Evolutionary conservation across 2,113 vertebrate species (phyloP), one percentile per base, ranked within the genome.

Genomic region (Himantopus leucocephalus): DNA sequence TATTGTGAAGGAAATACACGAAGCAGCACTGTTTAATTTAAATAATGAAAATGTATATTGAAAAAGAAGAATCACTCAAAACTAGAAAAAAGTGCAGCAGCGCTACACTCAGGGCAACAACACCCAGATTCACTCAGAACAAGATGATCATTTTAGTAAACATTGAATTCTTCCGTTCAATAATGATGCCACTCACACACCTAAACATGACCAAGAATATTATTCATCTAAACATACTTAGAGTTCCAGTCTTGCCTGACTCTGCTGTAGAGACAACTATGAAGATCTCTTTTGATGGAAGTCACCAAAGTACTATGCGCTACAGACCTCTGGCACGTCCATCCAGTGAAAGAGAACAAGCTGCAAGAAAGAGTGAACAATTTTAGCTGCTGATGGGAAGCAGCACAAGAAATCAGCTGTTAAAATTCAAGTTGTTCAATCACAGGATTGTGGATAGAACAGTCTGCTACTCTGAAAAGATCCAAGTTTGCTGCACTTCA

Each of bases 291-390:
- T 47, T 76, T 68, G 12, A 35, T 47, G 24, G n/a, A 92, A 71
- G 14, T 5, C 2, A 1, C 5, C 14, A 10, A 64, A 75, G 30
- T 14, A 16, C 47, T n/a, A 13, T 17, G 41, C 1, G 1, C 37
- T 47, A 29, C 58, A 73, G 67, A 60, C 23, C 20, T 83, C 29
- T 74, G 47, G 53, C 37, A 32, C 10, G 7, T 22, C 20, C 3
- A 1, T 52, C 27, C 35, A 60, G 62, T 39, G 72, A 26, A 59
- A 47, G 4, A 32, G 16, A 80, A 66, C 5, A 55, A 66, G 35
- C 35, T 60, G 56, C 50, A 73, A 60, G 50, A 56, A 20, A 39
- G 21, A 90, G 16, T 5, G 9, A 95, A 77, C 21, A 66, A 41
- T 53, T 80, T 45, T 32, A 56, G 11, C 37, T 34, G 14, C 23